Percentiles rank a stretch among this genome's conserved stretches.
Conservation (phyloP, 2,888 invertebrate genomes). For the Malachius bipustulatus region DNA sequence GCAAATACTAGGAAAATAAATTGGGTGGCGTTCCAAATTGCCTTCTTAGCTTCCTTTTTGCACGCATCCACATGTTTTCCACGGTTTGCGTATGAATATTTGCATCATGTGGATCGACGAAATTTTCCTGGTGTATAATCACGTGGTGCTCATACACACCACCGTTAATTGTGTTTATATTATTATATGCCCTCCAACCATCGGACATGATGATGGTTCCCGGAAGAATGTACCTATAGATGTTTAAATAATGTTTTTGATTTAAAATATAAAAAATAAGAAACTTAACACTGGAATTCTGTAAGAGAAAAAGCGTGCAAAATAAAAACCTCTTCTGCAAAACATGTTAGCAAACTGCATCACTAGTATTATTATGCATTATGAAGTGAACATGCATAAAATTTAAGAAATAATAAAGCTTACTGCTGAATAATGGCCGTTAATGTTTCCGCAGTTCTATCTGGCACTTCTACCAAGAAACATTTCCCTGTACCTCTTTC, state of each 20-base stretch:
- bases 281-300: too few relatives aligned
- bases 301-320: too few relatives aligned
- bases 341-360: too few relatives aligned
- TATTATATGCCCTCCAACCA: background rate
- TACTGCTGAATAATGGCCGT: background rate
- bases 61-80: slow-evolving; percentile 8
- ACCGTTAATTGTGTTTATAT: background rate
- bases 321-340: too few relatives aligned
- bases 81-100: slow-evolving; percentile 6
- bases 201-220: slow-evolving; percentile 7
- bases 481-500: background rate
- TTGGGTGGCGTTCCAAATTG: slow-evolving; percentile 6
- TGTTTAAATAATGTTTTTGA: too few relatives aligned
- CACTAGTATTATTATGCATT: too few relatives aligned
- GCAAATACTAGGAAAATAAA: slow-evolving; percentile 3
- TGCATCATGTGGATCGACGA: slow-evolving; percentile 4
- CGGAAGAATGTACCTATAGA: slow-evolving; percentile 8
- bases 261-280: too few relatives aligned
- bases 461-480: background rate
- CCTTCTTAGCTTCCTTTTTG: slow-evolving; percentile 5
- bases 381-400: too few relatives aligned
- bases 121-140: slow-evolving; percentile 7
- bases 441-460: background rate
- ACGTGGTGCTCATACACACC: too few relatives aligned
- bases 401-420: too few relatives aligned